These are phyloP conservation scores for Carassius auratus DNA, from an alignment of 2,113 vertebrate species.

Conservation along the genomic window DNA sequence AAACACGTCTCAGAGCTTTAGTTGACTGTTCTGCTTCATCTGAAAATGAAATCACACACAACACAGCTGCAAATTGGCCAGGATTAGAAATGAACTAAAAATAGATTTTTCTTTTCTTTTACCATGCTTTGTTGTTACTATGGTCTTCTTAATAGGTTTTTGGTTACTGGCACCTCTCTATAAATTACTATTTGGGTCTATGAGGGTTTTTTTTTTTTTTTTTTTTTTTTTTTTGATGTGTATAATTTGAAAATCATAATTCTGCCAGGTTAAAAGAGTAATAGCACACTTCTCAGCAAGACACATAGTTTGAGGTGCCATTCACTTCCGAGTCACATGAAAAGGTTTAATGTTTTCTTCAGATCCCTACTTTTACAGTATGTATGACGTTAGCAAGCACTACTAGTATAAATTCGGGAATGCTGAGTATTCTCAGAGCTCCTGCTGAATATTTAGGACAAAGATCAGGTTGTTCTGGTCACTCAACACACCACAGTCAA, in stretches of 20 bases:
- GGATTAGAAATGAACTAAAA: not conserved
- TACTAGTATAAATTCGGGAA: not conserved
- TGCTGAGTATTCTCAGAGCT: constrained; percentile 12
- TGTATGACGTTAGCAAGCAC: not conserved
- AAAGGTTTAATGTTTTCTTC: not conserved
- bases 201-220: no score
- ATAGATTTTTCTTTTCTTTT: not conserved
- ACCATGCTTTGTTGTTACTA: not conserved
- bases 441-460: constrained; percentile 2
- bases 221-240: not conserved
- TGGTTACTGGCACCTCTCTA: not conserved
- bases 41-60: not conserved
- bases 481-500: not conserved
- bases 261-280: not conserved
- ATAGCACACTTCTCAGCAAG: not conserved
- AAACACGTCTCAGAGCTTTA: not conserved
- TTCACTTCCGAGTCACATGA: not conserved
- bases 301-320: not conserved
- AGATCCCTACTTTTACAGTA: not conserved
- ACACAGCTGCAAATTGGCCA: not conserved
- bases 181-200: not conserved
- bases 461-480: constrained; percentile 18
- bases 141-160: not conserved
- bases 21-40: not conserved
- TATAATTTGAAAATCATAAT: not conserved